Conservation (phyloP, 2,113 vertebrate genomes). For the Bagarius yarrelli region DNA sequence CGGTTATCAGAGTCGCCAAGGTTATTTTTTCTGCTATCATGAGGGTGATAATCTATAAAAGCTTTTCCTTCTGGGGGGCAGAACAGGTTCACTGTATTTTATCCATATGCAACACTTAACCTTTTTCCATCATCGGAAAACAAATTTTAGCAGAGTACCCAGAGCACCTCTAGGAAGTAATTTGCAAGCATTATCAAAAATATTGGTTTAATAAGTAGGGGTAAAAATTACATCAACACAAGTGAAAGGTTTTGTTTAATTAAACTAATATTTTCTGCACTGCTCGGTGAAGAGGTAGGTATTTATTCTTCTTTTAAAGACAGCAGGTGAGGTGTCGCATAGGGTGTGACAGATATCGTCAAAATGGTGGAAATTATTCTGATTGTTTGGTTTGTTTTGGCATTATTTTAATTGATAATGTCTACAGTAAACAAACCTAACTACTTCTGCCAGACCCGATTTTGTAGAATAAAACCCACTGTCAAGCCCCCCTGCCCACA, state of each 20-base stretch:
- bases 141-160: too few relatives aligned
- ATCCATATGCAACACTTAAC: too few relatives aligned
- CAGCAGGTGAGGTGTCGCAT: background rate
- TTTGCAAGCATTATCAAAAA: too few relatives aligned
- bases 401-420: background rate
- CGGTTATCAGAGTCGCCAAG: constrained; percentile 28
- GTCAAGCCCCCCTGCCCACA: too few relatives aligned
- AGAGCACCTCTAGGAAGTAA: too few relatives aligned
- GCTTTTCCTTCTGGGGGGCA: background rate
- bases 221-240: background rate
- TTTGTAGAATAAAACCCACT: too few relatives aligned
- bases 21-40: background rate
- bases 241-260: background rate
- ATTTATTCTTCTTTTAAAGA: background rate
- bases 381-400: background rate
- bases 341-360: background rate
- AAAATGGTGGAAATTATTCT: background rate
- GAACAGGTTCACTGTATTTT: too few relatives aligned
- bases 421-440: background rate
- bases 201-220: too few relatives aligned
- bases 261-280: background rate
- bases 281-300: background rate
- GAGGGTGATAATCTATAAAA: background rate
- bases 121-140: too few relatives aligned
- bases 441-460: too few relatives aligned